Percentiles rank a stretch among this genome's conserved stretches.
phyloP scores from a whole-genome alignment of 1,140 invertebrate genomes.

The Spodoptera litura region DNA sequence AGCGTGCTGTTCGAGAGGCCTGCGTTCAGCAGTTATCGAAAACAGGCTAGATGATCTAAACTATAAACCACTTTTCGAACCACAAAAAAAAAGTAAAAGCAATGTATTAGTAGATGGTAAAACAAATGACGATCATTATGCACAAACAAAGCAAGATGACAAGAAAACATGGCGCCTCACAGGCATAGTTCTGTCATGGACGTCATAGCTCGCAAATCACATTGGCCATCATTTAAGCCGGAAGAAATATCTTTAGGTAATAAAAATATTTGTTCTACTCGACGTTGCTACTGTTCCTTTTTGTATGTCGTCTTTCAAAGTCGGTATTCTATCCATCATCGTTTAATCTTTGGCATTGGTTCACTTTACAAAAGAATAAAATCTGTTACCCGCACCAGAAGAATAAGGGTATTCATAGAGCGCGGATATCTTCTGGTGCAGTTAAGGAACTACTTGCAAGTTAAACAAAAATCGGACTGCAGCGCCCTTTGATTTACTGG shows the following conservation, averaged over 20 bases:
- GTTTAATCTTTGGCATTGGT: background rate
- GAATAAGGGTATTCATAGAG: no score
- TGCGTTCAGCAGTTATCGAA: background rate
- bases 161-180: background rate
- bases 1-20: background rate
- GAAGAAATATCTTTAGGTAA: constrained; percentile 5
- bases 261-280: constrained; percentile 20
- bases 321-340: background rate
- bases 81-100: no score
- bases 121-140: background rate
- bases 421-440: background rate
- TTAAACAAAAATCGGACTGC: background rate
- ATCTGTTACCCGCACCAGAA: no score
- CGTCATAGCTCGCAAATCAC: constrained; percentile 17
- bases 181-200: background rate
- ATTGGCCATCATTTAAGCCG: background rate
- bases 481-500: background rate
- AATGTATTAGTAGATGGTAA: background rate
- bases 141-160: background rate
- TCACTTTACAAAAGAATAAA: no score
- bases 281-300: background rate
- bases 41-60: background rate
- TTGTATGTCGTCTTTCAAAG: constrained; percentile 3
- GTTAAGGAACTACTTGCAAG: no score
- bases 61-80: no score